Percentiles rank a stretch among this genome's conserved stretches.
Evolutionary conservation across 2,888 invertebrate genomes (phyloP).

Genomic region (Drosophila austrosaltans): DNA sequence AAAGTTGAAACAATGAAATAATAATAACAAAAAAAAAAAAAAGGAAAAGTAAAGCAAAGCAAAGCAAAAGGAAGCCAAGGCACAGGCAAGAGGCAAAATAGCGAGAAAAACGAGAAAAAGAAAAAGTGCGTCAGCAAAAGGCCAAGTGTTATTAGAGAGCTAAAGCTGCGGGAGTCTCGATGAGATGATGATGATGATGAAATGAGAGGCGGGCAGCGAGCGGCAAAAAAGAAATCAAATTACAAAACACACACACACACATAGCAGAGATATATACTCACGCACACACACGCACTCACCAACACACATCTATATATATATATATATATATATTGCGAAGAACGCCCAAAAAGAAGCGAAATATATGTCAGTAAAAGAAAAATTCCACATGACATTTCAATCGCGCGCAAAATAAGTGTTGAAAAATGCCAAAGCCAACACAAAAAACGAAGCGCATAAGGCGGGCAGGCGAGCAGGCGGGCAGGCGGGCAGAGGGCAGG

Average conservation of each 20-base stretch:
- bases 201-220: conserved; percentile 39
- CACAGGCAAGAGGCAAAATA: conserved; percentile 16
- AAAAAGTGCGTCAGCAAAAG: conserved; percentile 62
- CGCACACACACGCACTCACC: conserved; percentile 38
- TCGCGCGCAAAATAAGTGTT: conserved; percentile 55
- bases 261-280: conserved; percentile 26
- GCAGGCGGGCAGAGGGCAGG: conserved; percentile 11
- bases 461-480: conserved; percentile 8
- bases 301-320: conserved; percentile 45
- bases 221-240: conserved; percentile 77
- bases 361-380: conserved; percentile 36
- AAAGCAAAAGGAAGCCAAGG: conserved; percentile 19
- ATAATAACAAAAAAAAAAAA: not conserved
- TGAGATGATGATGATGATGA: conserved; percentile 29
- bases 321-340: conserved; percentile 49
- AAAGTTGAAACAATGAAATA: conserved; percentile 23
- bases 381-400: conserved; percentile 41
- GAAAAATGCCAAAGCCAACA: conserved; percentile 63
- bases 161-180: conserved; percentile 36
- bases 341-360: conserved; percentile 29
- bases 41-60: not conserved
- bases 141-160: conserved; percentile 27
- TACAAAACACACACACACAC: conserved; percentile 65
- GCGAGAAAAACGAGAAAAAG: conserved; percentile 10
- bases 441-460: conserved; percentile 20